These are phyloP conservation scores for Poecile montanus DNA, from an alignment of 2,797 vertebrate species.

Conservation along the genomic window DNA sequence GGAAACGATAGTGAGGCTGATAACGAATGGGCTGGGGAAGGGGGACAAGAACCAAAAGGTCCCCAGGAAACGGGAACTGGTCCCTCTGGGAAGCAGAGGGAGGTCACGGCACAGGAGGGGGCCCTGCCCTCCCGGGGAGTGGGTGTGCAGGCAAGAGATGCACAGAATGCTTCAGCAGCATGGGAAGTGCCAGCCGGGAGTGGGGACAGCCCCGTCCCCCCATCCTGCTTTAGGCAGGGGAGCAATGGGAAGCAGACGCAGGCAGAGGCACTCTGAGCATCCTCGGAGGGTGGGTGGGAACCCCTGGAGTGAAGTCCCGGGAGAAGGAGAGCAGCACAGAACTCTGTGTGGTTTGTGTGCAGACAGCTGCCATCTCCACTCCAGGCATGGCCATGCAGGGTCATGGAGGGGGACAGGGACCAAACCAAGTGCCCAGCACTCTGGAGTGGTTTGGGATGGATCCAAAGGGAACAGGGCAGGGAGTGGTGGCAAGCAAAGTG, in stretches of 20 bases:
- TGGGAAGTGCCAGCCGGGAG: background rate
- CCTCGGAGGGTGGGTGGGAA: background rate
- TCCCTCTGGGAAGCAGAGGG: background rate
- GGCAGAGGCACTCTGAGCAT: background rate
- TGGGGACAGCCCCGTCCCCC: rapidly evolving
- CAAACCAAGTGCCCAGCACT: background rate
- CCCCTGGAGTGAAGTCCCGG: background rate
- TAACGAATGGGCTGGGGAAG: constrained; percentile 2
- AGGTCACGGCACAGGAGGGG: background rate
- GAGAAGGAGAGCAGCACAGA: background rate
- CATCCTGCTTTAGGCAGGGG: background rate
- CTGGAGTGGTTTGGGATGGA: background rate
- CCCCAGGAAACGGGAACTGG: background rate
- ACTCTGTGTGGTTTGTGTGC: background rate
- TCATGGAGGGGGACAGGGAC: background rate
- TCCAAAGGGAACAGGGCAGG: background rate
- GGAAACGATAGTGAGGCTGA: constrained; percentile 40
- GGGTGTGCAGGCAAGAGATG: background rate
- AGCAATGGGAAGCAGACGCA: rapidly evolving
- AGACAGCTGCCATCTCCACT: background rate
- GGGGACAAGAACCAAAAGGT: background rate
- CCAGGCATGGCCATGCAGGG: background rate
- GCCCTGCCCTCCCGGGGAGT: rapidly evolving
- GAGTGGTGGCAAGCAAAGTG: background rate
- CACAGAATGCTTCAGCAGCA: background rate